Evolutionary conservation across 2,113 vertebrate species (phyloP).

Genomic region (Oxygymnocypris stewartii): DNA sequence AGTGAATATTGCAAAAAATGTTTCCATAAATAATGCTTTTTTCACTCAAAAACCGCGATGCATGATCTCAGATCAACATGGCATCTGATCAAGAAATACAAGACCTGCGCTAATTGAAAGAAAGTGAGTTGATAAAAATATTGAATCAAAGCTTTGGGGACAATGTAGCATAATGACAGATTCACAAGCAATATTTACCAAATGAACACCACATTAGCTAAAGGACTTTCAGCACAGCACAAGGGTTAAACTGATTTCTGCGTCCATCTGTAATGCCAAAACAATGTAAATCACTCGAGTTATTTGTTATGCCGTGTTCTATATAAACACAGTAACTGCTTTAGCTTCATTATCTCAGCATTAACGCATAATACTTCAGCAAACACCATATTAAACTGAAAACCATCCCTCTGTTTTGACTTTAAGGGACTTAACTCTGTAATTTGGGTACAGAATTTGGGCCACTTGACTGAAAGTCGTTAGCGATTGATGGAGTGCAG

Average conservation of each 20-base stretch:
- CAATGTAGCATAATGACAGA: not conserved
- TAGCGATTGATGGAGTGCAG: not conserved
- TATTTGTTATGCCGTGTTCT: not conserved
- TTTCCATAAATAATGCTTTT: no score
- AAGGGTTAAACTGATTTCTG: not conserved
- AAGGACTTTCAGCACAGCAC: no score
- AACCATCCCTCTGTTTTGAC: conserved; percentile 14
- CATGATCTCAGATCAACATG: no score
- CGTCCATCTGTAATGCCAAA: not conserved
- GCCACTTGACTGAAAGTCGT: not conserved
- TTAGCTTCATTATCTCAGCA: not conserved
- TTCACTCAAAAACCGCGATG: no score
- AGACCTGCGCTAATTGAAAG: not conserved
- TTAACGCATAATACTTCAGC: not conserved
- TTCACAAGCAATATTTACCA: not conserved
- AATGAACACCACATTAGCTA: not conserved
- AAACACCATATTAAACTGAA: not conserved
- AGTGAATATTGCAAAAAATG: no score
- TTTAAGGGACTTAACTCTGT: not conserved
- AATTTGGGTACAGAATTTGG: not conserved
- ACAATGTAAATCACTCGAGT: not conserved
- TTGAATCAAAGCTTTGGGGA: no score
- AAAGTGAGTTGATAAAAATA: not conserved
- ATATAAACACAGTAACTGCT: not conserved
- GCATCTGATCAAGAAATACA: not conserved